Base-by-base conservation (phyloP, 2,888 invertebrate species). In the Polylopha cassiicola region DNA sequence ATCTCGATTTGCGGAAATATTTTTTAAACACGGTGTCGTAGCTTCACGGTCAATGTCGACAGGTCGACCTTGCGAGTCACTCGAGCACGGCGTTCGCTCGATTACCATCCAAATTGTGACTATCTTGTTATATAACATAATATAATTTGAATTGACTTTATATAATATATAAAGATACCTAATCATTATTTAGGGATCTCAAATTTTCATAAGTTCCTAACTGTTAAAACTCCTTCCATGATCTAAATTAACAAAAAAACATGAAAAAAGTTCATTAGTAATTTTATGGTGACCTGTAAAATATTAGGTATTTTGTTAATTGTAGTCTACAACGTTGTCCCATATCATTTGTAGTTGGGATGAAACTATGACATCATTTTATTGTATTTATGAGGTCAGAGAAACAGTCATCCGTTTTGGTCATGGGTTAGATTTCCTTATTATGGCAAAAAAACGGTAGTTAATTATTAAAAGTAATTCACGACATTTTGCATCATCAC, bases 21-120 rank as follows among this genome's bases (percentile, higher is more conserved):
- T 71, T 67, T 69, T 73, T 64, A 61, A 58, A 64, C 50, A 57
- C 57, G 60, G 62, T 73, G 71, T 68, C 62, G 72, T 73, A 67
- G 70, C 70, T 71, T 74, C 76, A 84, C 78, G 85, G 84, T 77
- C 84, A 85, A 84, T 84, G 84, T 77, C 85, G 79, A 74, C 64
- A 55, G 58, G 70, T 52, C 68, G 82, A 59, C 85, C 84, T 85
- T 84, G 85, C 53, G 53, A 61, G 61, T 64, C 71, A 62, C 58
- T 69, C 68, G 61, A 73, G 65, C 79, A 74, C 69, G 73, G 70
- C 76, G 69, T 59, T 53, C 61, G 50, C 51, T 53, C 53, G 58
- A 61, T 52, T 65, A 63, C 63, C 55, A 55, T 43, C 73, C 69
- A 58, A 79, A 74, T 67, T 69, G 56, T 73, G 61, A 65, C 52